Evolutionary conservation across 2,113 vertebrate species (phyloP).

Genomic region (Leptocoma aspasia): DNA sequence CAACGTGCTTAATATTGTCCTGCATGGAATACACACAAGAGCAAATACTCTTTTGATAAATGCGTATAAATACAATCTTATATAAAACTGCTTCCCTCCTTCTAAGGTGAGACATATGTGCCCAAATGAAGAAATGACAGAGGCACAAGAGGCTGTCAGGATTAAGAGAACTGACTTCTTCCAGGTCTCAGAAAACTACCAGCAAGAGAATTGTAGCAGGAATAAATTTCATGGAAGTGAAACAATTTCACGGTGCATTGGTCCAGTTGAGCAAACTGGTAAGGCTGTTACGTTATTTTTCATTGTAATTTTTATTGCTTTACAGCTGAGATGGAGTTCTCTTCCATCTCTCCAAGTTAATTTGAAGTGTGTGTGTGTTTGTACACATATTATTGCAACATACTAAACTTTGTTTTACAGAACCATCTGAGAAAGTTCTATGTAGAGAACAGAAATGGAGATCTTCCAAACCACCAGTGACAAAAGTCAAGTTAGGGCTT

Average conservation of each 20-base stretch:
- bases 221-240: background rate
- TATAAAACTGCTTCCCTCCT: background rate
- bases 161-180: slow-evolving; percentile 56
- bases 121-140: background rate
- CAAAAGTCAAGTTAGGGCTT: slow-evolving; percentile 73
- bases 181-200: slow-evolving; percentile 48
- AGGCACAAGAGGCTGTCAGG: slow-evolving; percentile 22
- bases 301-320: background rate
- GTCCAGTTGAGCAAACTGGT: slow-evolving; percentile 29
- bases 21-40: background rate
- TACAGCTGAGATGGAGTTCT: background rate
- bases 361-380: background rate
- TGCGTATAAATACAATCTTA: background rate
- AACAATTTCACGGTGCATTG: background rate
- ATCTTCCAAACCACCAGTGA: slow-evolving; percentile 79
- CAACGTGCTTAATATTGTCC: background rate
- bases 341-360: background rate
- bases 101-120: slow-evolving; percentile 14
- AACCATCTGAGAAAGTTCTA: background rate
- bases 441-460: slow-evolving; percentile 38
- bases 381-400: background rate
- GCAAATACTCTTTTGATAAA: background rate
- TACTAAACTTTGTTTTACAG: slow-evolving; percentile 48
- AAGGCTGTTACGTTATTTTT: background rate
- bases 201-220: background rate